Evolutionary conservation across 35 echinoderm and acorn worm genomes (phyloP), one percentile per base, ranked within the genome.

Genomic region (Holothuria glaberrima): DNA sequence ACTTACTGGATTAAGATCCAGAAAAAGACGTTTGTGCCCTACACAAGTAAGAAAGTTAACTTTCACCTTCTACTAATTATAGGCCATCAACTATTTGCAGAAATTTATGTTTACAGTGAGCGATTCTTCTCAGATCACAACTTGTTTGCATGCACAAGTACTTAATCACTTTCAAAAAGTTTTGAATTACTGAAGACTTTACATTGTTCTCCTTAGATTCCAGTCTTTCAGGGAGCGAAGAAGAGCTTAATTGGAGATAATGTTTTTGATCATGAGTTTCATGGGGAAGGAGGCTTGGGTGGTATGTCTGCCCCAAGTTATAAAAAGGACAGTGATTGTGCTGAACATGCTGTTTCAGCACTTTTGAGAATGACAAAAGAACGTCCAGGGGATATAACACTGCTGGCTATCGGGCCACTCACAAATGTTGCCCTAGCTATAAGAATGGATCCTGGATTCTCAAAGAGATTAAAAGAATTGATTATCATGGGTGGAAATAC

Each of bases 401-500:
- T 99, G n/a, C 82, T 93, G 31, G 93, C 97, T 41, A 95, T 99
- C 30, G 97, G 97, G 67, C 97, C 97, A 24, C 85, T 99, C 21
- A 99, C 97, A 78, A 99, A 99, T 64, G 80, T 99, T 21, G 91
- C 88, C 36, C 66, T 99, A 1, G 97, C 97, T 33, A 93, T 93
- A 56, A 89, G 88, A 81, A 28, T 99, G 83, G 97, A 99, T 72
- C 75, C 91, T 45, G 75, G 80, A 12, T 99, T 99, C 68, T 95
- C 93, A 25, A 73, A 68, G 64, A 90, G 89, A 73, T 68, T 99
- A 25, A 99, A 99, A 61, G 61, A 93, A 9, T 22, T 99, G 66
- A 62, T 99, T 46, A 93, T 95, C 25, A 95, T 95, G 97, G 97
- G 97, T 31, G 97, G 97, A 48, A 92, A 99, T 50, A 91, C 86